Base-by-base conservation (phyloP, 2,888 invertebrate genomes). In the Tipula helvola region DNA sequence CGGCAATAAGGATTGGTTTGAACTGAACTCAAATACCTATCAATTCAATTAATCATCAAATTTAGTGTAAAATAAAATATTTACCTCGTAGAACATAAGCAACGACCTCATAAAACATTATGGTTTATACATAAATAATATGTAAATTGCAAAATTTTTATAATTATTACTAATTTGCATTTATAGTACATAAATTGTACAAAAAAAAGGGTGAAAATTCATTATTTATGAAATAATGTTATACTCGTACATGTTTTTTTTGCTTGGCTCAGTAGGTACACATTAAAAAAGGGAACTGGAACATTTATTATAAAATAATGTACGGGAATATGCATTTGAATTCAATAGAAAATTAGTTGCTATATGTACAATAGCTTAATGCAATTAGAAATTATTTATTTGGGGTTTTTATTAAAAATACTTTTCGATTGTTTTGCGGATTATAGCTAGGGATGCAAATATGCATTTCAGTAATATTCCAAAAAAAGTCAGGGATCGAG, bases 81-180 rank as follows among this genome's bases (percentile, higher is more conserved):
- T 39, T 7, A 0, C 39, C 39, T 52, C n/a, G n/a, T n/a, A 71
- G 8, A 71, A 71, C 28, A 71, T 71, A 18, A 3, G 28, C 71
- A 71, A 18, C 71, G 28, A 71, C 71, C 71, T 28, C 18, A 71
- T 71, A 71, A 28, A 52, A 71, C 3, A 8, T 71, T 28, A 28
- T 71, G 28, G 1, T 12, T 71, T 10, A 71, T 71, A 10, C 28
- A 71, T 71, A 71, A 71, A 71, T 28, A 28, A 28, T 71, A 71
- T 71, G 71, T 71, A 71, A 71, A 71, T 71, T 71, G 71, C 10
- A 71, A 71, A 1, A 4, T 28, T 71, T 71, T 71, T 71, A 71
- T 71, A 71, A 71, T 71, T 71, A 71, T 71, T 71, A 71, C 71
- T 71, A 71, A 71, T 71, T 71, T 71, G 71, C 71, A 71, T 71